Evolutionary conservation across 1,140 invertebrate species (phyloP).

Genomic region (Dryas iulia): DNA sequence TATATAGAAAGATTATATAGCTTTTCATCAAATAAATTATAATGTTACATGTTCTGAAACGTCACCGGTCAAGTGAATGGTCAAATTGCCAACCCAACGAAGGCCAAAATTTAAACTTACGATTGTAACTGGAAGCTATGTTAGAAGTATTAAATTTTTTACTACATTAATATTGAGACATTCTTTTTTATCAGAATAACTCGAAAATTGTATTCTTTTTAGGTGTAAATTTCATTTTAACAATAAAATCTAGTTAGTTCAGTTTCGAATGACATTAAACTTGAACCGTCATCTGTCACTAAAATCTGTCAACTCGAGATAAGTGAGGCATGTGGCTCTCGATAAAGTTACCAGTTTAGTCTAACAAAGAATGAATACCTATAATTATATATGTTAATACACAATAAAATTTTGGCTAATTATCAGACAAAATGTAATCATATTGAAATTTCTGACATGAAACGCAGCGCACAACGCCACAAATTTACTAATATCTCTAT

Average conservation of each 20-base stretch:
- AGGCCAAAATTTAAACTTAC: conserved; percentile 29
- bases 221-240: neutral
- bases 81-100: conserved; percentile 28
- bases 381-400: no score
- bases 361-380: no score
- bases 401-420: no score
- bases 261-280: conserved; percentile 2
- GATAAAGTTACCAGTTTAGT: no score
- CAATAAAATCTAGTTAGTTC: neutral
- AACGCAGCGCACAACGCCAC: no score
- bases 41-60: conserved; percentile 14
- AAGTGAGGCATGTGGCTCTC: neutral
- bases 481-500: no score
- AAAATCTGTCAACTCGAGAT: neutral
- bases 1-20: neutral
- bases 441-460: no score
- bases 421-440: no score
- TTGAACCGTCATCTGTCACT: neutral
- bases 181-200: neutral
- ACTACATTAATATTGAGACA: neutral
- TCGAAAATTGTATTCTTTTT: neutral
- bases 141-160: neutral
- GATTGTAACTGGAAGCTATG: neutral
- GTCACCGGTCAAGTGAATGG: conserved; percentile 38
- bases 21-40: conserved; percentile 13